Conservation (phyloP, 2,888 invertebrate genomes). For the Ligdia adustata region DNA sequence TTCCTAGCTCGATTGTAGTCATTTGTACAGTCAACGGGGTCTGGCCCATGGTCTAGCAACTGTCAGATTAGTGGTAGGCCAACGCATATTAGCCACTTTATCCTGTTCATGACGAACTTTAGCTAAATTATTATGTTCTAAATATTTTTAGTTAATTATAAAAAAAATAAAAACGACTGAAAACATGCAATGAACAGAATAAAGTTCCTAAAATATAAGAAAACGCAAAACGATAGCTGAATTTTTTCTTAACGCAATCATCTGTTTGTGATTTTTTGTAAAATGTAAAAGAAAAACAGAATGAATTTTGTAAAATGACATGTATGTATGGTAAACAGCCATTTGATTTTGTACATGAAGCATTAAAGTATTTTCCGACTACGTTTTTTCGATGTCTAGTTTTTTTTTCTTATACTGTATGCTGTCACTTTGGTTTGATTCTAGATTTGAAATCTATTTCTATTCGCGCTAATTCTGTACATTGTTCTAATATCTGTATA, state of each 20-base stretch:
- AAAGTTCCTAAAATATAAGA: slow-evolving; percentile 54
- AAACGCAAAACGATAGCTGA: slow-evolving; percentile 69
- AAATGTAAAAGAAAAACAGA: slow-evolving; percentile 54
- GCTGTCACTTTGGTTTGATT: slow-evolving; percentile 60
- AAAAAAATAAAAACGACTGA: slow-evolving; percentile 72
- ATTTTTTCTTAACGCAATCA: slow-evolving; percentile 64
- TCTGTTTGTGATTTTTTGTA: slow-evolving; percentile 70
- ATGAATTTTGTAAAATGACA: slow-evolving; percentile 60
- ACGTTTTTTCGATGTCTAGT: slow-evolving; percentile 24
- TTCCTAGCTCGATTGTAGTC: no score
- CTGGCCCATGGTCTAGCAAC: slow-evolving; percentile 23
- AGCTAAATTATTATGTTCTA: slow-evolving; percentile 59
- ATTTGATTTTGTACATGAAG: slow-evolving; percentile 73
- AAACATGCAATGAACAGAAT: slow-evolving; percentile 55
- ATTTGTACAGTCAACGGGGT: slow-evolving; percentile 7
- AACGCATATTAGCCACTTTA: slow-evolving; percentile 39
- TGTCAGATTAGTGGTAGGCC: slow-evolving; percentile 58
- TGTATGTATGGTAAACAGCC: slow-evolving; percentile 65
- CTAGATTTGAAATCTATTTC: slow-evolving; percentile 78
- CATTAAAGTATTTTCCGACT: slow-evolving; percentile 74
- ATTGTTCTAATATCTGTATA: slow-evolving; percentile 72
- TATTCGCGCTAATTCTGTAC: slow-evolving; percentile 68
- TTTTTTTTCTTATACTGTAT: slow-evolving; percentile 39
- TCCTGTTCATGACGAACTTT: slow-evolving; percentile 50
- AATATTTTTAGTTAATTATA: slow-evolving; percentile 70